Conservation (phyloP, 1,140 invertebrate species). For the Cydia splendana region DNA sequence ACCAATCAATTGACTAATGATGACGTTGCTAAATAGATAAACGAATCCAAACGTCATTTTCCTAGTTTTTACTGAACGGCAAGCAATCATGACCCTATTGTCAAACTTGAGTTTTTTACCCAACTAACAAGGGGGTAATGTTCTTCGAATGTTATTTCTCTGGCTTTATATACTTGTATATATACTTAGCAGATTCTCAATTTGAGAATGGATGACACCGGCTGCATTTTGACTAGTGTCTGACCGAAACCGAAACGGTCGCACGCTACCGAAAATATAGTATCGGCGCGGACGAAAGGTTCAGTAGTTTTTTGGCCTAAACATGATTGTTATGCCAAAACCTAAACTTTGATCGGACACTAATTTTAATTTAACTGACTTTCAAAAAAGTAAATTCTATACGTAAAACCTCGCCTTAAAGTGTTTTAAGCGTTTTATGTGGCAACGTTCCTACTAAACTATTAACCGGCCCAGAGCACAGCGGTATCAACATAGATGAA, state of each 20-base stretch:
- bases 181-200: neutral
- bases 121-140: neutral
- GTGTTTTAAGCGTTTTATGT: neutral
- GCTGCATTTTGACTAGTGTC: too few relatives aligned
- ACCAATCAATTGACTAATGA: neutral
- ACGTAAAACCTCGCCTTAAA: neutral
- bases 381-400: too few relatives aligned
- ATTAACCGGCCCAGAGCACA: neutral
- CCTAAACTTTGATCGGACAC: too few relatives aligned
- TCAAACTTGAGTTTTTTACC: neutral
- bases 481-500: slow-evolving; percentile 10
- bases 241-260: too few relatives aligned
- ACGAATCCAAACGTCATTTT: neutral
- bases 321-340: too few relatives aligned
- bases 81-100: neutral
- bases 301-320: too few relatives aligned
- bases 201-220: neutral
- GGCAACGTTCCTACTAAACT: neutral
- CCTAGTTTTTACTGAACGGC: neutral
- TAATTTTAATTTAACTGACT: too few relatives aligned
- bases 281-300: too few relatives aligned
- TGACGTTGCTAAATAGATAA: neutral
- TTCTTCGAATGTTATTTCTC: too few relatives aligned
- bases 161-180: too few relatives aligned
- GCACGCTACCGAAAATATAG: too few relatives aligned